Conservation (phyloP, 2,888 invertebrate species). For the Adelphocoris suturalis region DNA sequence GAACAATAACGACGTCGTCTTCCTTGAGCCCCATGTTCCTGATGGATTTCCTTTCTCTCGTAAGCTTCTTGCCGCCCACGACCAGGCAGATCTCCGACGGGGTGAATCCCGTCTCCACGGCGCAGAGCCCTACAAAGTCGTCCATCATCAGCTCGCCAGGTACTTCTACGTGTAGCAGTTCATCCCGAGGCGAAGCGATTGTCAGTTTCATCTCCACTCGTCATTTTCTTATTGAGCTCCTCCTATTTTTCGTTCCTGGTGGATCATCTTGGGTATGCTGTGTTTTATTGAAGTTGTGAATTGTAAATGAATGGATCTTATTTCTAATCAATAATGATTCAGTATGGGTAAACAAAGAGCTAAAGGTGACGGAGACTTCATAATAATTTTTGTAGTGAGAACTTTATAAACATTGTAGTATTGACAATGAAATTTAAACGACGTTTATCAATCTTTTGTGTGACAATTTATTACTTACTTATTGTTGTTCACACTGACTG, state of each 20-base stretch:
- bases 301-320: constrained; percentile 36
- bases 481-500: too few species aligned
- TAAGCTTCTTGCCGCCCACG: constrained; percentile 91
- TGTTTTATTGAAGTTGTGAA: constrained; percentile 27
- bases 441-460: too few species aligned
- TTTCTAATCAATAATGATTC: constrained; percentile 18
- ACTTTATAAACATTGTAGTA: too few species aligned
- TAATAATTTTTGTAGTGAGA: not conserved
- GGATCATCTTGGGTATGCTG: constrained; percentile 27
- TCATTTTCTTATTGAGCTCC: constrained; percentile 37
- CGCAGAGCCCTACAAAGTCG: constrained; percentile 96
- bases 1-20: constrained; percentile 92
- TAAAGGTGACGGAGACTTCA: not conserved
- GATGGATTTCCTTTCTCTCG: constrained; percentile 90
- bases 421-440: too few species aligned
- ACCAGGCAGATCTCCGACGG: constrained; percentile 90
- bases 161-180: constrained; percentile 93
- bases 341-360: not conserved
- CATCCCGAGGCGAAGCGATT: constrained; percentile 92
- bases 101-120: constrained; percentile 91
- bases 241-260: constrained; percentile 18
- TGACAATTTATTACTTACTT: too few species aligned
- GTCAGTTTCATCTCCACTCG: constrained; percentile 91
- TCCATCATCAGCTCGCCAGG: constrained; percentile 95
- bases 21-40: constrained; percentile 91